Conservation (phyloP, 1,140 invertebrate species). For the Cryptotermes secundus region DNA sequence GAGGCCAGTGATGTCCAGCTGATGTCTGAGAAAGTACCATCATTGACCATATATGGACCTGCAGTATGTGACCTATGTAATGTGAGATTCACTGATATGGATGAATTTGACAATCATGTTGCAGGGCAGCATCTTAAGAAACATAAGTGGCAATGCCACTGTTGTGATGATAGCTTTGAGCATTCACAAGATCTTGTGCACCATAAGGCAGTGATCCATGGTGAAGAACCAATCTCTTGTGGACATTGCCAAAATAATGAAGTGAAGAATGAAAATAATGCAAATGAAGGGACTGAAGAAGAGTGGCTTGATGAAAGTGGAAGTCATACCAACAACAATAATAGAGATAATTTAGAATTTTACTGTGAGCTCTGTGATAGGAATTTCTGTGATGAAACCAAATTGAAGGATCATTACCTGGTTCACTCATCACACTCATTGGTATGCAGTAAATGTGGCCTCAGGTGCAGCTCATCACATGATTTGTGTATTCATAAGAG, state of each 20-base stretch:
- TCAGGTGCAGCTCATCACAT: conserved; percentile 40
- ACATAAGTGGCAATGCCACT: conserved; percentile 36
- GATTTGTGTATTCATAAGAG: conserved; percentile 41
- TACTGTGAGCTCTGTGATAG: not conserved
- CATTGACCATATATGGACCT: conserved; percentile 28
- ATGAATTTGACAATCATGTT: conserved; percentile 40
- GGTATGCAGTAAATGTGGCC: conserved; percentile 38
- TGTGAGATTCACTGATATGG: conserved; percentile 39
- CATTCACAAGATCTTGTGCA: conserved; percentile 36
- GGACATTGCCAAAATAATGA: conserved; percentile 2
- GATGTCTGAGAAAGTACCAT: not conserved
- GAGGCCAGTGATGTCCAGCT: not conserved
- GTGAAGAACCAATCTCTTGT: conserved; percentile 35
- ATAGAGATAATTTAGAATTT: not conserved
- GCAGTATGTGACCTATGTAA: conserved; percentile 41
- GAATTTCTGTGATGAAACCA: conserved; percentile 34
- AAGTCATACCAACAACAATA: not conserved
- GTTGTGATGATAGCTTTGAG: conserved; percentile 38
- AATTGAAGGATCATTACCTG: conserved; percentile 39
- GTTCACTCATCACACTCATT: conserved; percentile 37
- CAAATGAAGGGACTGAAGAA: not conserved
- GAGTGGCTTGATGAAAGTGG: not conserved
- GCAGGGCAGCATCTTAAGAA: conserved; percentile 36
- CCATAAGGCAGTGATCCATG: conserved; percentile 38
- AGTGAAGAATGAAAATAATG: not conserved